Base-by-base conservation (phyloP, 92 coral and sea anemone genomes). In the Parazoanthus atlanticus region DNA sequence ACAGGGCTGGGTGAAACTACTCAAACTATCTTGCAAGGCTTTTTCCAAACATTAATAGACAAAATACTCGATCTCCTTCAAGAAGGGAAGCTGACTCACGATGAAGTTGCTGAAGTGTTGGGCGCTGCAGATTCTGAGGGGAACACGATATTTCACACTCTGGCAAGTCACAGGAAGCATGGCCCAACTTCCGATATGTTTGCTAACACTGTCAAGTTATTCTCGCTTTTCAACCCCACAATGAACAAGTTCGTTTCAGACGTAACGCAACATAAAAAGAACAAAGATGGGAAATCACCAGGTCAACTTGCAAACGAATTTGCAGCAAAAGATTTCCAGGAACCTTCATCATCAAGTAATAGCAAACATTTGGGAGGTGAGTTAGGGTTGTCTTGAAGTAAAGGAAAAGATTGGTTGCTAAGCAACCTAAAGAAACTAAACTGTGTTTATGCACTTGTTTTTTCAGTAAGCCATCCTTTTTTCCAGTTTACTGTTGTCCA, bases 261-360 rank as follows among this genome's bases (percentile, higher is more conserved):
- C 46, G 15, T 76, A 19, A 76, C 80, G 5, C 80, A 41, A 10
- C 30, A 38, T 36, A 76, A 41, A 25, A 76, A 76, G 80, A 76
- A 76, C 80, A 23, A 76, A 6, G 56, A 76, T 76, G 80, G 80
- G 26, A 76, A 36, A 76, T 33, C 80, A 76, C 54, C 80, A 21
- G 28, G 13, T 26, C 46, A 76, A 21, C 2, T 76, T 76, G 80
- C 54, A 76, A 40, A 40, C 13, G 80, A 36, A 32, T 19, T 40
- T 33, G 36, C 21, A 71, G 38, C 36, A 29, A 17, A 71, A 15
- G 33, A 9, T 71, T 71, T 10, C 29, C 34, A 71, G 76, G 33
- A 71, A 29, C 33, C 40, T 30, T 76, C 52, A 17, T 33, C 26
- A 17, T 33, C 26, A 76, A 40, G 19, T 17, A 34, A n/a, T 17